These are phyloP conservation scores for Forbesichthys agassizii DNA, from an alignment of 2,113 vertebrate genomes.

Conservation along the genomic window DNA sequence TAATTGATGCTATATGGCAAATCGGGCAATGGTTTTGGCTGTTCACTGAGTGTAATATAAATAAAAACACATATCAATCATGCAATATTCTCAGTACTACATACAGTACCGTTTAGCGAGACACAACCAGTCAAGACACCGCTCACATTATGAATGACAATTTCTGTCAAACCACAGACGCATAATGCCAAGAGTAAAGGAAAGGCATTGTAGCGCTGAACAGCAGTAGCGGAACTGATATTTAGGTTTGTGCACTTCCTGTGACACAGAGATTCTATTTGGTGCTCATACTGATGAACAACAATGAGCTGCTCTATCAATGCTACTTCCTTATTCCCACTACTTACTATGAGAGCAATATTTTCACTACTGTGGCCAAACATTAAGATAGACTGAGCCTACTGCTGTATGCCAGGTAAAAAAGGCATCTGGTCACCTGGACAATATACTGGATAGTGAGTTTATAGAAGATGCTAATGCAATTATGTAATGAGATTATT, in stretches of 20 bases:
- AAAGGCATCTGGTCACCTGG: not conserved
- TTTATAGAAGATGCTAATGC: not conserved
- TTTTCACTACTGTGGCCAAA: conserved; percentile 49
- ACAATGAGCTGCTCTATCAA: conserved; percentile 41
- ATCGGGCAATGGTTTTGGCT: too few relatives aligned
- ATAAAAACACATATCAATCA: too few relatives aligned
- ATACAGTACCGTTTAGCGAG: not conserved
- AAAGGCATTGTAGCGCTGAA: conserved; percentile 22
- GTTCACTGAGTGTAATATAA: too few relatives aligned
- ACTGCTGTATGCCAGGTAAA: too few relatives aligned
- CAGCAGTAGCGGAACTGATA: conserved; percentile 33
- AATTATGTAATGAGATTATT: not conserved
- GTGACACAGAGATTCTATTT: conserved; percentile 26
- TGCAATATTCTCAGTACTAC: not conserved
- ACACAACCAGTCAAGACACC: conserved; percentile 9
- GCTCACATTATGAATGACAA: conserved; percentile 23
- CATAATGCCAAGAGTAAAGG: conserved; percentile 57
- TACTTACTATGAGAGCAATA: conserved; percentile 63
- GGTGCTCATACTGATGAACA: conserved; percentile 21
- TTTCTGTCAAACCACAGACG: conserved; percentile 57
- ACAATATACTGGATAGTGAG: not conserved
- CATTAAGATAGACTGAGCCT: conserved; percentile 10
- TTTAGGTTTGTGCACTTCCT: conserved; percentile 50
- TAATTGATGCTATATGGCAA: too few relatives aligned
- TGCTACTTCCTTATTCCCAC: conserved; percentile 58